phyloP scores from a whole-genome alignment of 2,113 vertebrate species.

The Narcine bancroftii region DNA sequence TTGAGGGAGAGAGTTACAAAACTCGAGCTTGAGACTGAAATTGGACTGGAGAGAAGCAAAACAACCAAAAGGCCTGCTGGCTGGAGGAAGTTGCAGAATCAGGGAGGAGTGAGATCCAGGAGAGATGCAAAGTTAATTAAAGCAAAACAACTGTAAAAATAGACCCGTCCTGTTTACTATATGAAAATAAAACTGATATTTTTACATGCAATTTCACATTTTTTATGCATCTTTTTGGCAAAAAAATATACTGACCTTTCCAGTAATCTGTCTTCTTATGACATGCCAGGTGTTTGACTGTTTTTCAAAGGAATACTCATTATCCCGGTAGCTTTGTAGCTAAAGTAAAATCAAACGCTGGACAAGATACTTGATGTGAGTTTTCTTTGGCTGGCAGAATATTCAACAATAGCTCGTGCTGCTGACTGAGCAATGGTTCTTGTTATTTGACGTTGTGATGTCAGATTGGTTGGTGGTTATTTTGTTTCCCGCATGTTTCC shows the following conservation, averaged over 20 bases:
- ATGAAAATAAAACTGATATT: not conserved
- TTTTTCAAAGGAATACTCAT: not conserved
- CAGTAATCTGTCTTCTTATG: not conserved
- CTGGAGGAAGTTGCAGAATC: no score
- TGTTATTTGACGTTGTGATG: not conserved
- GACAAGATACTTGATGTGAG: not conserved
- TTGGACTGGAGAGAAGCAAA: no score
- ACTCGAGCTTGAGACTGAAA: no score
- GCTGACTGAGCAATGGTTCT: not conserved
- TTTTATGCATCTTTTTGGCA: not conserved
- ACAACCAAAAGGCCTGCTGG: no score
- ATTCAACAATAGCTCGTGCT: not conserved
- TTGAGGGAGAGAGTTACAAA: no score
- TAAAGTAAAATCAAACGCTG: not conserved
- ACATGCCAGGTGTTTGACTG: not conserved
- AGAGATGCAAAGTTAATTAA: not conserved
- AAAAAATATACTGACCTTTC: not conserved
- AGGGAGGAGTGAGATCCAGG: no score
- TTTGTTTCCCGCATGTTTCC: not conserved
- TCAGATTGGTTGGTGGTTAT: slow-evolving; percentile 8
- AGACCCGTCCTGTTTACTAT: not conserved
- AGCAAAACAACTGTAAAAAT: not conserved
- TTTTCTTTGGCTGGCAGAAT: not conserved
- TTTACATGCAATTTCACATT: not conserved
- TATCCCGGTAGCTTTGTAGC: not conserved